Percentiles rank a stretch among this genome's conserved stretches.
Evolutionary conservation across 2,888 invertebrate species (phyloP).

Genomic region (Tinea semifulvella): DNA sequence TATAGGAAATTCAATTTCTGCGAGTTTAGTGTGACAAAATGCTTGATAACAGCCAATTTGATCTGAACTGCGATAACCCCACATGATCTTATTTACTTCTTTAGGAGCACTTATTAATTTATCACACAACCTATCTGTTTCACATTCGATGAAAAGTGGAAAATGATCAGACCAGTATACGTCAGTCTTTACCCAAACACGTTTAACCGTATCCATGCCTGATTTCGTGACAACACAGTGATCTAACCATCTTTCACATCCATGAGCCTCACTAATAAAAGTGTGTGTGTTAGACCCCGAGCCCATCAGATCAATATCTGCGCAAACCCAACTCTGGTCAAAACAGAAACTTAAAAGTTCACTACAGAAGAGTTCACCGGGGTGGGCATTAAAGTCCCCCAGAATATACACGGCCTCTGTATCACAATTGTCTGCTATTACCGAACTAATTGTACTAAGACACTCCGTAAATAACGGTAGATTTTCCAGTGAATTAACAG

Average conservation of each 20-base stretch:
- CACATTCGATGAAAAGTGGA: slow-evolving; percentile 17
- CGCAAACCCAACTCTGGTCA: slow-evolving; percentile 16
- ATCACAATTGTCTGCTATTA: slow-evolving; percentile 15
- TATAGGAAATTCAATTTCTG: too few relatives aligned
- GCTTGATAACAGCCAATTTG: too few relatives aligned
- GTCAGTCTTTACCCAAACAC: slow-evolving; percentile 15
- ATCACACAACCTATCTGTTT: too few relatives aligned
- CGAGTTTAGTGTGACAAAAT: too few relatives aligned
- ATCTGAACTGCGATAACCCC: too few relatives aligned
- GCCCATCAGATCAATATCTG: slow-evolving; percentile 17
- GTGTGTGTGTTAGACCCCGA: slow-evolving; percentile 11
- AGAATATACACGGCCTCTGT: slow-evolving; percentile 12
- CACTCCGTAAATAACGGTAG: slow-evolving; percentile 13
- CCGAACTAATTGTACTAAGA: slow-evolving; percentile 15
- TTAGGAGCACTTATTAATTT: too few relatives aligned
- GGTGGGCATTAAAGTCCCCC: slow-evolving; percentile 16
- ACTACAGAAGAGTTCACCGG: slow-evolving; percentile 14
- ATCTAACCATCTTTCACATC: slow-evolving; percentile 17
- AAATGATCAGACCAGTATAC: slow-evolving; percentile 19
- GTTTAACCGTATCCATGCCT: slow-evolving; percentile 6
- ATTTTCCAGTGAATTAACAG: slow-evolving; percentile 8
- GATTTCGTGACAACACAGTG: slow-evolving; percentile 16
- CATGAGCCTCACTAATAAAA: slow-evolving; percentile 15
- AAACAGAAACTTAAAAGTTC: slow-evolving; percentile 17
- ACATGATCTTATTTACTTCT: too few relatives aligned